Base-by-base conservation (phyloP, 1,140 invertebrate species). In the Triops cancriformis region DNA sequence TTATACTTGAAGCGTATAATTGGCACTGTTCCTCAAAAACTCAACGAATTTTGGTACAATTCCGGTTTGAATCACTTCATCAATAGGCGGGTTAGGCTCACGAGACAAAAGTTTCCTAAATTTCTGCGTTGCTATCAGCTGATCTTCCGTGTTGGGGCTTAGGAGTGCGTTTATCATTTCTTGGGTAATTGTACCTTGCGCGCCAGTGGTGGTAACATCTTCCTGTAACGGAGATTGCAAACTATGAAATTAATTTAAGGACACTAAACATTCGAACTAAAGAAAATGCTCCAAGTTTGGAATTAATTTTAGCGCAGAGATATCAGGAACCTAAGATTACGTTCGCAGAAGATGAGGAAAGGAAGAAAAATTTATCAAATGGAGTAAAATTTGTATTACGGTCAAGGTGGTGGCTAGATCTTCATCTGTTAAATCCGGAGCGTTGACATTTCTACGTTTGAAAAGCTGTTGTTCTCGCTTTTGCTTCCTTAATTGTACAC, bases 81-180 rank as follows among this genome's bases (percentile, higher is more conserved):
- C 95, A 82, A 99, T 99, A 1, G 96, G 97, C 73, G 97, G 97
- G 88, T 98, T 97, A 10, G 97, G 97, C 86, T 99, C 97, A 85
- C 91, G 89, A 80, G 95, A 98, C 64, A 99, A 86, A 73, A 98
- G 87, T 87, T 97, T 98, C 79, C 97, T 89, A 86, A 98, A 98
- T 83, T 93, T 95, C 83, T 98, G 96, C 73, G 96, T 98, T 18
- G 96, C 96, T 82, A 87, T 86, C 74, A 98, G 88, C 83, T 98
- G 95, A 81, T 93, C 89, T 81, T 92, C 89, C 42, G 91, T 86
- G 84, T 93, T 89, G 75, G 89, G 87, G 85, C 93, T 94, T 84
- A 96, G 95, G 3, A 98, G 85, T 79, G 91, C 91, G 80, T 92
- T 84, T 28, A 89, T 84, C 93, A 98, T 97, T 77, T 94, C 91